A percentile compares a stretch with the other conserved stretches of the same genome.
Evolutionary conservation across 2,113 vertebrate genomes (phyloP).

Genomic region (Toxotes jaculatrix): DNA sequence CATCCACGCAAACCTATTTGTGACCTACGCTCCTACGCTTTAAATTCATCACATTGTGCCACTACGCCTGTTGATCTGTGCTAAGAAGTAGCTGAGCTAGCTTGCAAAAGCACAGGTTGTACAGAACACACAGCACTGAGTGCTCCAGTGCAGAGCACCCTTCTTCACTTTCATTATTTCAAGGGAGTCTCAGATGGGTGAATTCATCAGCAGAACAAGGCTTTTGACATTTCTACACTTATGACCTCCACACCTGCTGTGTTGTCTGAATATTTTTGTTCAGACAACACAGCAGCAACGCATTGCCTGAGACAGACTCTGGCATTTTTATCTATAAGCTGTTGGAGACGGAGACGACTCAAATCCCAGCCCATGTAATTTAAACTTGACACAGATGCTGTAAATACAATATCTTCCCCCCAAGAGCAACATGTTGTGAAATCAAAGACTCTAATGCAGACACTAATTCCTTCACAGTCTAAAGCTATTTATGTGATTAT

Average conservation of each 20-base stretch:
- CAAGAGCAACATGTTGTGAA: no score
- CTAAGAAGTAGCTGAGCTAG: neutral
- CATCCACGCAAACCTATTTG: neutral
- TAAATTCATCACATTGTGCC: neutral
- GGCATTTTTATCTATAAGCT: neutral
- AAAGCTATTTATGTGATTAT: neutral
- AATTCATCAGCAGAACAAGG: neutral
- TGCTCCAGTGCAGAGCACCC: neutral
- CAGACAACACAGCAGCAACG: neutral
- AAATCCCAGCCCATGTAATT: neutral
- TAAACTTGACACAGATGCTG: neutral
- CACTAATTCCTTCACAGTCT: neutral
- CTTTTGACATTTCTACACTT: slow-evolving; percentile 9
- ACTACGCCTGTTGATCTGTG: neutral
- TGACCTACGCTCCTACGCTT: neutral
- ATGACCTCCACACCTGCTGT: neutral
- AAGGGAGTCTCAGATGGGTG: neutral
- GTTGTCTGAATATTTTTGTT: neutral
- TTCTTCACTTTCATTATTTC: neutral
- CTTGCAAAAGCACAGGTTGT: neutral
- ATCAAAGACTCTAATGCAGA: neutral
- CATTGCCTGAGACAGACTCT: neutral
- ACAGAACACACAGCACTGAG: neutral
- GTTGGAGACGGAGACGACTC: neutral
- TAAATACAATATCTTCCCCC: neutral